Evolutionary conservation across 2,113 vertebrate species (phyloP).

Genomic region (Pseudopipra pipra): DNA sequence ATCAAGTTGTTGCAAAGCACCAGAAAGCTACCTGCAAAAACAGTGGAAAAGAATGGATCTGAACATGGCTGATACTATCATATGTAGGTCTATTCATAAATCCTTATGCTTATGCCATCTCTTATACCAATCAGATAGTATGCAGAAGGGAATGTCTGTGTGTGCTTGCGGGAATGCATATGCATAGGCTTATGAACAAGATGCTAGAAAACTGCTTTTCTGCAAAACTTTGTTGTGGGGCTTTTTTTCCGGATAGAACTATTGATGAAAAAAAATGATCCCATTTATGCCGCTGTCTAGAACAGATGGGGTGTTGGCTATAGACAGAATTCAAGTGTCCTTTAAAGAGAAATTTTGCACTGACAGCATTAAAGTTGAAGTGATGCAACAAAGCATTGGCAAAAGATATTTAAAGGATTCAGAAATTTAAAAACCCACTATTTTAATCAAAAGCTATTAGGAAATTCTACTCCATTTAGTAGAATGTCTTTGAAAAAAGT

Average conservation of each 20-base stretch:
- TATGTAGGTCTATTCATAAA: background rate
- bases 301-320: background rate
- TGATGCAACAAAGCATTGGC: background rate
- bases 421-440: background rate
- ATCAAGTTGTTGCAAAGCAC: background rate
- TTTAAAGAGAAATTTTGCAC: slow-evolving; percentile 4
- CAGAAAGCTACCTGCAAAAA: background rate
- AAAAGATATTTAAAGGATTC: slow-evolving; percentile 1
- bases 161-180: background rate
- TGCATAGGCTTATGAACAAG: background rate
- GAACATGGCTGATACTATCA: background rate
- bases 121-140: background rate
- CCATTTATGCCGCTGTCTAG: background rate
- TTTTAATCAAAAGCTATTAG: slow-evolving; percentile 33
- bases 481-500: background rate
- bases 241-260: background rate
- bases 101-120: background rate
- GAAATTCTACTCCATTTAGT: background rate
- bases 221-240: background rate
- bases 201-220: background rate
- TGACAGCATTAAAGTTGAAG: background rate
- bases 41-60: background rate
- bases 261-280: background rate
- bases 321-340: background rate
- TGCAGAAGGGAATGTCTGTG: background rate